Evolutionary conservation across 2,888 invertebrate species (phyloP).

Genomic region (Meliscaeva auricollis): DNA sequence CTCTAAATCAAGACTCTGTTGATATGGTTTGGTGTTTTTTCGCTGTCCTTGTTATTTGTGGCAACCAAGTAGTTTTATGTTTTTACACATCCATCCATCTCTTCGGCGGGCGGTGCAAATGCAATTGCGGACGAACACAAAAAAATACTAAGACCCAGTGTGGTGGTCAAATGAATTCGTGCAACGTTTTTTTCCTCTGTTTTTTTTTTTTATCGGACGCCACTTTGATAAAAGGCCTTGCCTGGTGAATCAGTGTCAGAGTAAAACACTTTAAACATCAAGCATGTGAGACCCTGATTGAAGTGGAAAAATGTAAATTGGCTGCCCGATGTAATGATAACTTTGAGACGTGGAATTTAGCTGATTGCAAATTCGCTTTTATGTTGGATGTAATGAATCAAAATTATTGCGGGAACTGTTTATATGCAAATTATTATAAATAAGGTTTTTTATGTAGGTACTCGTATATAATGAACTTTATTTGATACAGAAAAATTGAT

Average conservation of each 20-base stretch:
- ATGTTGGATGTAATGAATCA: conserved; percentile 51
- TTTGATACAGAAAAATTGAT: too few species aligned
- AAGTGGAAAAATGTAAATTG: conserved; percentile 76
- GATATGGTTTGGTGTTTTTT: conserved; percentile 34
- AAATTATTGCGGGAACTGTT: conserved; percentile 38
- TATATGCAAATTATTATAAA: conserved; percentile 64
- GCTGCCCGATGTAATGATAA: conserved; percentile 70
- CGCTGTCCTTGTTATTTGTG: conserved; percentile 8
- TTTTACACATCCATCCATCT: conserved; percentile 48
- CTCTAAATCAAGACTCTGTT: conserved; percentile 55
- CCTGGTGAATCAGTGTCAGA: conserved; percentile 72
- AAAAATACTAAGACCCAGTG: conserved; percentile 12
- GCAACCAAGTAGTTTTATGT: conserved; percentile 45
- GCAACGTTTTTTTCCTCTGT: conserved; percentile 58
- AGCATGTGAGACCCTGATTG: conserved; percentile 70
- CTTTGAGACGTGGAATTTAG: conserved; percentile 68
- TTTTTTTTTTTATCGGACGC: conserved; percentile 69
- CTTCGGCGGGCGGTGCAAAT: conserved; percentile 36
- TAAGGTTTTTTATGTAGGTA: too few species aligned
- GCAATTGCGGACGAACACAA: conserved; percentile 43
- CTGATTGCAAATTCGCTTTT: conserved; percentile 50
- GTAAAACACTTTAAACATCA: conserved; percentile 74
- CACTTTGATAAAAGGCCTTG: conserved; percentile 69
- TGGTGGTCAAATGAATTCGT: conserved; percentile 51
- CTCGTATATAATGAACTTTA: too few species aligned